Evolutionary conservation across 1,140 invertebrate genomes (phyloP).

Genomic region (Heliconius nattereri): DNA sequence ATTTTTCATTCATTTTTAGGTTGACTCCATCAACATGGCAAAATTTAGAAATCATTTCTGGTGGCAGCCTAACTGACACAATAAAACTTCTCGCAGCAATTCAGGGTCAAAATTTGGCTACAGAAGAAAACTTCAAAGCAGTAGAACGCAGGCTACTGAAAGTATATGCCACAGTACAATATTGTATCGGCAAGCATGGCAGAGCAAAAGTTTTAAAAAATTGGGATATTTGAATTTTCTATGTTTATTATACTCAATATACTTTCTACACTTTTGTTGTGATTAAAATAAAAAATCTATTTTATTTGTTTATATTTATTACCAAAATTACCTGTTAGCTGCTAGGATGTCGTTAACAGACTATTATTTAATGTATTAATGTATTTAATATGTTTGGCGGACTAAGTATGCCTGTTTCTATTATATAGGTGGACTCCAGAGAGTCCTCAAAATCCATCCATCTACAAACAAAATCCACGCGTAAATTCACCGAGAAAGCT

Average conservation of each 20-base stretch:
- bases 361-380: too few species aligned
- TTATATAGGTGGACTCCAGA: too few species aligned
- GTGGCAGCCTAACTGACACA: constrained; percentile 84
- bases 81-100: constrained; percentile 65
- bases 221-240: constrained; percentile 28
- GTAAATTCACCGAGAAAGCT: too few species aligned
- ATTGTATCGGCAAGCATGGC: constrained; percentile 84
- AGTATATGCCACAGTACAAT: constrained; percentile 87
- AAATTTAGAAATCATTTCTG: constrained; percentile 85
- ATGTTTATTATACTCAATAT: background rate
- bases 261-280: background rate
- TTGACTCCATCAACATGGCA: constrained; percentile 86
- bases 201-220: constrained; percentile 71
- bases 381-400: too few species aligned
- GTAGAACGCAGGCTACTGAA: constrained; percentile 89
- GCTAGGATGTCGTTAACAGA: too few species aligned
- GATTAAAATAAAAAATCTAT: background rate
- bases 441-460: too few species aligned
- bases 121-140: constrained; percentile 87
- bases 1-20: constrained; percentile 74
- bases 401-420: too few species aligned
- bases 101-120: constrained; percentile 64
- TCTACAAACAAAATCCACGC: too few species aligned
- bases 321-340: background rate
- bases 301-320: background rate